These are phyloP conservation scores for Acronicta leporina DNA, from an alignment of 2,888 invertebrate species.

Conservation along the genomic window DNA sequence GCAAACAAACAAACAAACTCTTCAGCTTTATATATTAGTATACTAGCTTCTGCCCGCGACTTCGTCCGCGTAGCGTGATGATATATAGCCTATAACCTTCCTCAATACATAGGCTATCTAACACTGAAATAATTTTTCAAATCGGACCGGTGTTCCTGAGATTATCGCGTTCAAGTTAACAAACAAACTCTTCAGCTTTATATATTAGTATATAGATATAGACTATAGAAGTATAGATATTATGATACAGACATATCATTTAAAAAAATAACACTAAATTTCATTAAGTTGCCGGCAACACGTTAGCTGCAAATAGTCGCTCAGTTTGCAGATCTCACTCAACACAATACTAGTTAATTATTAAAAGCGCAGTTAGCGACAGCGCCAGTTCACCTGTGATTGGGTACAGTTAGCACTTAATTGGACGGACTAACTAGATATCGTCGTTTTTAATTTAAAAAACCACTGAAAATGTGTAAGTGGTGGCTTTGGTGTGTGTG, in stretches of 20 bases:
- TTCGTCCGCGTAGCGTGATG: too few species aligned
- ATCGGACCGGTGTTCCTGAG: too few species aligned
- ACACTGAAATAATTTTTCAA: too few species aligned
- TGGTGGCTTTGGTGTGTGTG: not conserved
- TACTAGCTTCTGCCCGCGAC: too few species aligned
- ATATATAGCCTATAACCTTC: too few species aligned
- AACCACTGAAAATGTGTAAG: not conserved
- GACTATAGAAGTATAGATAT: too few species aligned
- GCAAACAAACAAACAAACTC: too few species aligned
- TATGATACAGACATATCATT: not conserved
- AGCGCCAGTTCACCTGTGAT: slow-evolving; percentile 65
- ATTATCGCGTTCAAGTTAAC: too few species aligned
- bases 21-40: too few species aligned
- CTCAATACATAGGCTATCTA: too few species aligned
- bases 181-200: too few species aligned
- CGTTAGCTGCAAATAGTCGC: slow-evolving; percentile 18
- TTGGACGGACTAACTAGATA: slow-evolving; percentile 65
- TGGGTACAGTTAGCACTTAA: slow-evolving; percentile 72
- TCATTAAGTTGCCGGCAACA: slow-evolving; percentile 15
- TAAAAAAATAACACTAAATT: not conserved
- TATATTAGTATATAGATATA: too few species aligned
- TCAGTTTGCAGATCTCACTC: slow-evolving; percentile 40
- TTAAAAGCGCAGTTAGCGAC: slow-evolving; percentile 76
- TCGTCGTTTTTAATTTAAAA: slow-evolving; percentile 24
- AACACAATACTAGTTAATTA: slow-evolving; percentile 69